Conservation (phyloP, 1,140 invertebrate species). For the Paracyclopina nana region DNA sequence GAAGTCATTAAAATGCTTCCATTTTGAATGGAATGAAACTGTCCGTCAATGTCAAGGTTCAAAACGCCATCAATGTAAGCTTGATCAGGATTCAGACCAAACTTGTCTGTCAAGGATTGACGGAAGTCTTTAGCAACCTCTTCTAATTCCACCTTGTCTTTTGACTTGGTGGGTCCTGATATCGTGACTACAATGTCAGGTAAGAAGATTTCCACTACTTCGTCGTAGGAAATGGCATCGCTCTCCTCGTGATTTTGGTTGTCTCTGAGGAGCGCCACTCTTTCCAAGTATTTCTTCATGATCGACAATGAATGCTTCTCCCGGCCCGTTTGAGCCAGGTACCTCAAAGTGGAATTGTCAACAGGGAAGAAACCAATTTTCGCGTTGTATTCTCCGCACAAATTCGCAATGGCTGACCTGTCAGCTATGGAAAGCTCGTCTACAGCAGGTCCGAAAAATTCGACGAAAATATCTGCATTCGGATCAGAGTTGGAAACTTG, state of each 20-base stretch:
- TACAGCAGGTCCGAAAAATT: constrained; percentile 34
- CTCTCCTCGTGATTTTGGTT: constrained; percentile 27
- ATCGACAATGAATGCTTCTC: constrained; percentile 20
- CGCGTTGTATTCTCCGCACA: constrained; percentile 36
- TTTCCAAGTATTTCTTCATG: constrained; percentile 5
- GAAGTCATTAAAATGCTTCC: constrained; percentile 34
- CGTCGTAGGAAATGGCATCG: constrained; percentile 28
- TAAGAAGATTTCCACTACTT: constrained; percentile 31
- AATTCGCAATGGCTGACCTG: constrained; percentile 34
- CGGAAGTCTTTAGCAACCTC: constrained; percentile 34
- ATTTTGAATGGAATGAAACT: constrained; percentile 27
- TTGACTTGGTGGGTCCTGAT: constrained; percentile 35
- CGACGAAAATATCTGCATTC: constrained; percentile 34
- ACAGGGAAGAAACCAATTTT: constrained; percentile 33
- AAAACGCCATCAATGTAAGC: constrained; percentile 22
- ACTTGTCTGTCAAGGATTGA: constrained; percentile 29
- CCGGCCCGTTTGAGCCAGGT: constrained; percentile 28
- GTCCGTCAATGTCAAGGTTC: constrained; percentile 25
- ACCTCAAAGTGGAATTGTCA: constrained; percentile 29
- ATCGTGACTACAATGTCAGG: constrained; percentile 29
- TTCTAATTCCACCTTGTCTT: constrained; percentile 32
- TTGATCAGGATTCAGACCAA: constrained; percentile 27
- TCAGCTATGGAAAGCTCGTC: constrained; percentile 30
- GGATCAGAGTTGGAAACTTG: no score
- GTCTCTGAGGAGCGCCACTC: constrained; percentile 10